Evolutionary conservation across 2,888 invertebrate genomes (phyloP).

Genomic region (Cryptocheilus praepositus): DNA sequence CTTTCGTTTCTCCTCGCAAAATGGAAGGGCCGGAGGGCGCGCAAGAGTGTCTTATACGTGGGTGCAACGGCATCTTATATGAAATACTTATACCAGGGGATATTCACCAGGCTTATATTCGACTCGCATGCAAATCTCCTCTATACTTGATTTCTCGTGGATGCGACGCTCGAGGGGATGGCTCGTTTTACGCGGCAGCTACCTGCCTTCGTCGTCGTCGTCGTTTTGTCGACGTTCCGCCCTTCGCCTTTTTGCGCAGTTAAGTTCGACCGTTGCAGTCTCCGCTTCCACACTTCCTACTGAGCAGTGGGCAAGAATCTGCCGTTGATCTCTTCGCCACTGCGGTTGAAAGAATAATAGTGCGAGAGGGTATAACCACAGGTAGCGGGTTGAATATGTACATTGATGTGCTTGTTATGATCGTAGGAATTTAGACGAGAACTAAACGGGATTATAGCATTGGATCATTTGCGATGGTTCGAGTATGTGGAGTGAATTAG

Average conservation of each 20-base stretch:
- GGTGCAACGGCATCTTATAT: slow-evolving; percentile 60
- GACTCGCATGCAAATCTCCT: slow-evolving; percentile 72
- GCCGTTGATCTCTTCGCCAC: too few species aligned
- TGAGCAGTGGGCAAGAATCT: too few species aligned
- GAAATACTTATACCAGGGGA: slow-evolving; percentile 68
- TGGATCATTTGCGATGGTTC: too few species aligned
- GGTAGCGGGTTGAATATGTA: too few species aligned
- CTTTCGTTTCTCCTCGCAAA: slow-evolving; percentile 46
- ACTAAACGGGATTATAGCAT: too few species aligned
- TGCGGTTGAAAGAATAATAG: too few species aligned
- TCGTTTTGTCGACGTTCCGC: neutral
- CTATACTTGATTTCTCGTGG: slow-evolving; percentile 71
- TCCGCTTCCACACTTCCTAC: neutral
- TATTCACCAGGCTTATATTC: slow-evolving; percentile 71
- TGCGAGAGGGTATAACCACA: too few species aligned
- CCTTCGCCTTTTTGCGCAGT: slow-evolving; percentile 22
- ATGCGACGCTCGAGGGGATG: slow-evolving; percentile 54
- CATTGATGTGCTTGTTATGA: too few species aligned
- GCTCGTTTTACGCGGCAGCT: slow-evolving; percentile 52
- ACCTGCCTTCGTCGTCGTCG: slow-evolving; percentile 13
- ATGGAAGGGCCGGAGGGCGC: slow-evolving; percentile 46
- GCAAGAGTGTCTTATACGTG: slow-evolving; percentile 56
- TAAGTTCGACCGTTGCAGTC: slow-evolving; percentile 31
- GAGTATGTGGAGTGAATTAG: too few species aligned
- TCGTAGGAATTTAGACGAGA: too few species aligned